These are phyloP conservation scores for Drepana falcataria DNA, from an alignment of 2,888 invertebrate species.

Conservation along the genomic window DNA sequence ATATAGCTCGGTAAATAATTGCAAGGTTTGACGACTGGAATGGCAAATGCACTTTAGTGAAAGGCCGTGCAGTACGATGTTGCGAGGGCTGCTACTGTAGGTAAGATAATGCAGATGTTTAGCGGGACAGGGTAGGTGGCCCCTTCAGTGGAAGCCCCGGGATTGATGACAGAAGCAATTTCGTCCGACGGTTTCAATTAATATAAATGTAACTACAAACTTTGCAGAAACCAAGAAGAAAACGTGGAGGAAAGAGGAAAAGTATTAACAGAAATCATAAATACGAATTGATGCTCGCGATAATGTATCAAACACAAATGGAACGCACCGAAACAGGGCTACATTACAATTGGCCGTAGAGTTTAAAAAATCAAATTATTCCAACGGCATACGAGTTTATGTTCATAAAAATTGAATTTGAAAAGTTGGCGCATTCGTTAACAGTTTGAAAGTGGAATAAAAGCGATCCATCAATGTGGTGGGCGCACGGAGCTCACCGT, in stretches of 20 bases:
- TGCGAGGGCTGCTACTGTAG: constrained; percentile 50
- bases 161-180: constrained; percentile 69
- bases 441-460: constrained; percentile 57
- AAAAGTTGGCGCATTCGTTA: constrained; percentile 50
- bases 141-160: constrained; percentile 31
- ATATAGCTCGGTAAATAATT: constrained; percentile 31
- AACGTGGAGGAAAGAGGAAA: not conserved
- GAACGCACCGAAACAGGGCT: constrained; percentile 10
- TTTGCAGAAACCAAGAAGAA: not conserved
- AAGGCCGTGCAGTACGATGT: constrained; percentile 66
- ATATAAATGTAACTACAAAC: constrained; percentile 53
- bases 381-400: constrained; percentile 36
- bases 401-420: constrained; percentile 61
- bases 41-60: constrained; percentile 72
- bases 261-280: constrained; percentile 4
- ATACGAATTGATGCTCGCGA: constrained; percentile 8
- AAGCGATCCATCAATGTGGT: constrained; percentile 71
- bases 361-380: constrained; percentile 44
- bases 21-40: constrained; percentile 62
- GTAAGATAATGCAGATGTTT: constrained; percentile 75
- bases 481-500: constrained; percentile 45
- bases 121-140: constrained; percentile 39
- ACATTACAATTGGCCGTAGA: constrained; percentile 20
- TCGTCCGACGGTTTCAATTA: constrained; percentile 62
- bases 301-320: not conserved